These are phyloP conservation scores for Danio tinwini DNA, from an alignment of 2,797 vertebrate genomes.

Conservation along the genomic window DNA sequence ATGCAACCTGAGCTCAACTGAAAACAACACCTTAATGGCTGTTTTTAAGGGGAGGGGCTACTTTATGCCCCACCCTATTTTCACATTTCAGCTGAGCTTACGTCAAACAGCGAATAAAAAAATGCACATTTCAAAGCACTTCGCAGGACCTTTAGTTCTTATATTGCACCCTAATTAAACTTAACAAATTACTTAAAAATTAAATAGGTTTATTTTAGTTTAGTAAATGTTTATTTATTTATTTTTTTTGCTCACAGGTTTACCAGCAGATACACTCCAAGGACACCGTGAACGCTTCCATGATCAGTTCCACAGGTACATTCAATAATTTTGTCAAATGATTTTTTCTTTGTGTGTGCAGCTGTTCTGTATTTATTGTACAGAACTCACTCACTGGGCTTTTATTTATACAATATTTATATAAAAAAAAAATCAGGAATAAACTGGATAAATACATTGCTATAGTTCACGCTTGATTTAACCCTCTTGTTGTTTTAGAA, in stretches of 20 bases:
- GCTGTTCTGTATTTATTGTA: not conserved
- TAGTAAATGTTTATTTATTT: not conserved
- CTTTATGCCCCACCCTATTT: too few relatives aligned
- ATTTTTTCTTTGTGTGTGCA: not conserved
- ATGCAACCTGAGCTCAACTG: too few relatives aligned
- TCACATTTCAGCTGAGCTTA: too few relatives aligned
- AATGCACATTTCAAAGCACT: too few relatives aligned
- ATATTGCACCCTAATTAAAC: not conserved
- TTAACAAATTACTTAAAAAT: not conserved
- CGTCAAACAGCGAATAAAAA: too few relatives aligned
- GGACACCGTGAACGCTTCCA: slow-evolving; percentile 96
- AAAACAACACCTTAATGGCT: too few relatives aligned
- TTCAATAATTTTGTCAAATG: not conserved
- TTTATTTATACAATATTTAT: not conserved
- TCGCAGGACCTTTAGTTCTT: not conserved
- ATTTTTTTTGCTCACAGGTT: slow-evolving; percentile 78
- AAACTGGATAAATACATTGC: not conserved
- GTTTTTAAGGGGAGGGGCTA: too few relatives aligned
- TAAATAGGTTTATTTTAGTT: too few relatives aligned
- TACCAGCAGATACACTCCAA: slow-evolving; percentile 91
- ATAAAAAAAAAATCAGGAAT: not conserved
- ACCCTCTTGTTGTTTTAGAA: too few relatives aligned
- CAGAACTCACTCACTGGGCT: not conserved
- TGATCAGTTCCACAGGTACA: slow-evolving; percentile 94
- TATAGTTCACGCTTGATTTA: not conserved